Base-by-base conservation (phyloP, 2,113 vertebrate species). In the Onychostoma macrolepis region DNA sequence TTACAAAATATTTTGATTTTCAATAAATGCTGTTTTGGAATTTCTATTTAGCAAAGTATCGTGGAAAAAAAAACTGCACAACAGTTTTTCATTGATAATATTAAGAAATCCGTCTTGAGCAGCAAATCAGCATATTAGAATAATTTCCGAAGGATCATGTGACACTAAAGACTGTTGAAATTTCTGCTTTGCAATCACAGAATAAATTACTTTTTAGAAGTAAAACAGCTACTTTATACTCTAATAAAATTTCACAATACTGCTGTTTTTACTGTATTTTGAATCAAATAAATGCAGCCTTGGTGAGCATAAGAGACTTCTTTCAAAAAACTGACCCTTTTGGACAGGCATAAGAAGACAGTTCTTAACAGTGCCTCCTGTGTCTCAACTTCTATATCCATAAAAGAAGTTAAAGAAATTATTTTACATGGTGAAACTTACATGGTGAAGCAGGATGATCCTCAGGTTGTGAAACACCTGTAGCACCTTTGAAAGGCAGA, bases 391-490 rank as follows among this genome's bases (percentile, higher is more conserved):
- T 36, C 65, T 45, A 3, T 15, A 77, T 15, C n/a, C n/a, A 45
- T 11, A 24, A 71, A 72, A 72, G 2, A 67, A 50, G 19, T 2
- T 65, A 15, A 5, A 75, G 13, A 28, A 58, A 58, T 10, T 26
- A 0, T 12, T n/a, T 28, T 33, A n/a, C n/a, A n/a, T n/a, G n/a
- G n/a, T 72, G 63, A 26, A 43, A 41, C 93, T 92, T 88, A 95
- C 95, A 89, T 0, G 93, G 93, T 33, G 93, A 94, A 36, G 53
- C 5, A 1, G 69, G 0, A 0, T 30, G 2, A 0, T 69, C 30
- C 0, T 0, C 0, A 0, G 45, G 1, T 1, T 77, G 63, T 0
- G 0, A 1, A 17, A 17, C 4, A 17, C 7, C 26, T 84, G 21
- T 0, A 17, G n/a, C 33, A 36, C 41, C 43, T 4, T 9, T 11